Base-by-base conservation (phyloP, 2,113 vertebrate species). In the Clarias gariepinus region DNA sequence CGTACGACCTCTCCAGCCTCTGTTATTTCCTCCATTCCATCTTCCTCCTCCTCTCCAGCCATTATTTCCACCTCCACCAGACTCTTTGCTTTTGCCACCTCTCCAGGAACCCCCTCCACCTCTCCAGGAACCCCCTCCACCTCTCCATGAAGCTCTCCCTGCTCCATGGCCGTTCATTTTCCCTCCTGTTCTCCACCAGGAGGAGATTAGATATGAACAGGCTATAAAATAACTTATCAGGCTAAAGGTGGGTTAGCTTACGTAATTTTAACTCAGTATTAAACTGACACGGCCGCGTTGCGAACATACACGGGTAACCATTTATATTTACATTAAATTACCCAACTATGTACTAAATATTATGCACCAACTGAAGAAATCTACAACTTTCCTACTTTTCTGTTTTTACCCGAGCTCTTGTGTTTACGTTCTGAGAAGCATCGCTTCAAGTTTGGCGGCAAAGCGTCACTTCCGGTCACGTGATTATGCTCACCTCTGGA, bases 71-170 rank as follows among this genome's bases (percentile, higher is more conserved):
- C 93, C 87, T 84, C 93, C 93, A 12, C 64, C 85, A 58, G 85
- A 30, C 12, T 60, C 52, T 33, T 7, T 18, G 7, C 94, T 91
- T 21, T 94, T 92, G 8, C 91, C 83, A 57, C 92, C n/a, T 52
- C 81, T 73, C 74, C 73, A 81, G 4, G 93, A 93, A 89, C 93
- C 92, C 94, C 95, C 94, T 0, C 89, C 90, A 64, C 92, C 95
- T 25, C 90, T 93, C 90, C 91, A 86, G 1, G 90, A 89, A 0
- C 94, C 95, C 87, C 93, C 91, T 21, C 92, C 91, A 58, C 90
- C 68, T 53, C 84, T 93, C 77, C 87, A 81, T n/a, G 89, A 93
- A 83, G 94, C 91, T 88, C 93, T 91, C 16, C 93, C 91, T 36
- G 89, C 64, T 52, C 82, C 89, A 25, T 87, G 89, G 87, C 88